Percentiles rank a stretch among this genome's conserved stretches.
These are phyloP conservation scores for Agrotis segetum DNA, from an alignment of 2,888 invertebrate species.

Conservation along the genomic window DNA sequence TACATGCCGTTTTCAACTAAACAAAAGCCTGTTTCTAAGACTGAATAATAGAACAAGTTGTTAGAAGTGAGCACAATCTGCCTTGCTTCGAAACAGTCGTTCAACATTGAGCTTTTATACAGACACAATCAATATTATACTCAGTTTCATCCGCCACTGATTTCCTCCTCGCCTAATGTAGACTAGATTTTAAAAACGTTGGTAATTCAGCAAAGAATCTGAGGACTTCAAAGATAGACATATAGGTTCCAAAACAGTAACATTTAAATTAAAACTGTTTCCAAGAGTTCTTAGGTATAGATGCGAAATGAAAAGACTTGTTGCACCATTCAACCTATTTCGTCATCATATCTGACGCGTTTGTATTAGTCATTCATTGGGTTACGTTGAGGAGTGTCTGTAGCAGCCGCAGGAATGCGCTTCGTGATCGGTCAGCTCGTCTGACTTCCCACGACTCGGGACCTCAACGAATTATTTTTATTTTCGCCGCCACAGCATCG, in stretches of 20 bases:
- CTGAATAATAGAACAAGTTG: not conserved
- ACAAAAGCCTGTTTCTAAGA: not conserved
- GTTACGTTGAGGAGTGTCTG: slow-evolving; percentile 23
- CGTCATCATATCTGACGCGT: slow-evolving; percentile 5
- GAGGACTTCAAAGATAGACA: not conserved
- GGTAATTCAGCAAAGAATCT: not conserved
- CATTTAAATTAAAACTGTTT: not conserved
- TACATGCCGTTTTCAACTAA: not conserved
- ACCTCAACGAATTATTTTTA: slow-evolving; percentile 69
- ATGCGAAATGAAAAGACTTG: not conserved
- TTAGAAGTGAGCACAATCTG: not conserved
- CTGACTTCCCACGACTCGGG: slow-evolving; percentile 60
- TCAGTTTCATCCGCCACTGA: not conserved
- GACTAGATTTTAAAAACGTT: not conserved
- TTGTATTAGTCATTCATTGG: slow-evolving; percentile 40
- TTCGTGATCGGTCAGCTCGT: slow-evolving; percentile 68
- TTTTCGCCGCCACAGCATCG: slow-evolving; percentile 59
- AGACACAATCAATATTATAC: too few species aligned
- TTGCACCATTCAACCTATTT: slow-evolving; percentile 10
- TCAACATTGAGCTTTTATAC: not conserved
- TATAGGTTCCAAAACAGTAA: not conserved
- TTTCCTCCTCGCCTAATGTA: too few species aligned
- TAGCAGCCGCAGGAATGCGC: slow-evolving; percentile 68
- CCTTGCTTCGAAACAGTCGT: too few species aligned
- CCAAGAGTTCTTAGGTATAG: not conserved